Percentiles rank a stretch among this genome's conserved stretches.
Conservation (phyloP, 1,140 invertebrate species). For the Trichoplusia ni region DNA sequence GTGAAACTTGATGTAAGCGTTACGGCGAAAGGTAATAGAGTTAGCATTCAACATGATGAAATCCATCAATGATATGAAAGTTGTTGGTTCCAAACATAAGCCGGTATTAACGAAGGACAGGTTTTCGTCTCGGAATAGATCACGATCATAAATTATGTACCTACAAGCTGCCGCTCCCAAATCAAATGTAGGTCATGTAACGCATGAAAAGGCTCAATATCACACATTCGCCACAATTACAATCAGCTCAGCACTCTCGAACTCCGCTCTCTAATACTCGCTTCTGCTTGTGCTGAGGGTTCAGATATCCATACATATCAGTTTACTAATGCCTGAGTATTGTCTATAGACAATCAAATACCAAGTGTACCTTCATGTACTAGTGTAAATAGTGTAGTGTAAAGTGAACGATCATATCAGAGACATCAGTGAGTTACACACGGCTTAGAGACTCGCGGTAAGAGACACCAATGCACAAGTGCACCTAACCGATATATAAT, state of each 20-base stretch:
- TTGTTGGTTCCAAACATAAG: neutral
- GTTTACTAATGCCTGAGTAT: neutral
- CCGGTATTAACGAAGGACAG: neutral
- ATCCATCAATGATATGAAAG: neutral
- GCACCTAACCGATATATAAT: constrained; percentile 78
- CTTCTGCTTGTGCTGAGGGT: neutral
- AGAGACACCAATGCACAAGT: constrained; percentile 25
- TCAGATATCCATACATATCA: neutral
- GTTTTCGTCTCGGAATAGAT: constrained; percentile 17
- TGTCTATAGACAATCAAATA: too few species aligned
- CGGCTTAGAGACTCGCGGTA: neutral
- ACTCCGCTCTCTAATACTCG: neutral
- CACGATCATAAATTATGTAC: constrained; percentile 36
- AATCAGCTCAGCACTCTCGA: neutral
- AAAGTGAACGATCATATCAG: neutral
- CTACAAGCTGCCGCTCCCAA: constrained; percentile 18
- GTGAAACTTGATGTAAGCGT: too few species aligned
- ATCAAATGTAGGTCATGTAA: constrained; percentile 34
- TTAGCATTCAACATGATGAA: constrained; percentile 1
- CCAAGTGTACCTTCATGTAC: neutral
- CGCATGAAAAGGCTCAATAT: constrained; percentile 14
- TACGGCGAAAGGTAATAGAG: too few species aligned
- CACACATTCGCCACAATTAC: neutral
- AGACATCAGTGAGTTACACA: neutral
- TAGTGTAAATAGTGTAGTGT: neutral